These are phyloP conservation scores for Hipparchia sbordonii DNA, from an alignment of 2,888 invertebrate species.

Conservation along the genomic window DNA sequence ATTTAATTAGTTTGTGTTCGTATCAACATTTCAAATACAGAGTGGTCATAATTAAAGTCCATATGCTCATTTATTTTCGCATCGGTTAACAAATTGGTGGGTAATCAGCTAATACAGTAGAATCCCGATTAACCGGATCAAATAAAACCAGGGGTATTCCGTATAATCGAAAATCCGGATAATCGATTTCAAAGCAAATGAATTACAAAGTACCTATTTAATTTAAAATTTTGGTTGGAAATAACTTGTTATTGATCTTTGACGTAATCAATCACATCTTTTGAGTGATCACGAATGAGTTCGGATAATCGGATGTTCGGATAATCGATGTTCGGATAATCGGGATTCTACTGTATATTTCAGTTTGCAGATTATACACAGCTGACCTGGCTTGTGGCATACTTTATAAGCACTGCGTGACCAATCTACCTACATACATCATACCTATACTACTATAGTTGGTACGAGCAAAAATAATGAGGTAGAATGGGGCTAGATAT, in stretches of 20 bases:
- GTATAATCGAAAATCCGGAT: too few species aligned
- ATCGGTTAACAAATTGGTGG: slow-evolving; percentile 23
- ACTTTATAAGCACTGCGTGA: slow-evolving; percentile 16
- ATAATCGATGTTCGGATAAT: slow-evolving; percentile 39
- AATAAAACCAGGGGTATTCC: too few species aligned
- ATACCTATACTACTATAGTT: too few species aligned
- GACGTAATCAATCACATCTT: too few species aligned
- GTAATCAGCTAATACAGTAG: slow-evolving; percentile 20
- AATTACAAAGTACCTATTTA: too few species aligned
- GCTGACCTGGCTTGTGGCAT: slow-evolving; percentile 32
- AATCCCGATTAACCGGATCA: too few species aligned
- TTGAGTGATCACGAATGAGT: not conserved
- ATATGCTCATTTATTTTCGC: slow-evolving; percentile 1
- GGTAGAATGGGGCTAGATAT: too few species aligned
- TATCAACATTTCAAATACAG: not conserved
- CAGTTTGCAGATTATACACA: slow-evolving; percentile 28
- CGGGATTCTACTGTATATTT: slow-evolving; percentile 37
- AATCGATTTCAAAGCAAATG: too few species aligned
- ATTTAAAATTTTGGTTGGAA: too few species aligned
- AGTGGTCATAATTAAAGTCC: slow-evolving; percentile 1
- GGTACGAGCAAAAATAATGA: too few species aligned
- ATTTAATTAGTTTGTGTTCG: not conserved
- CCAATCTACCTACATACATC: not conserved
- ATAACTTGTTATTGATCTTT: too few species aligned
- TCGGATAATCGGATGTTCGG: slow-evolving; percentile 21